These are phyloP conservation scores for Saturnia japonica DNA, from an alignment of 2,888 invertebrate species.

Conservation along the genomic window DNA sequence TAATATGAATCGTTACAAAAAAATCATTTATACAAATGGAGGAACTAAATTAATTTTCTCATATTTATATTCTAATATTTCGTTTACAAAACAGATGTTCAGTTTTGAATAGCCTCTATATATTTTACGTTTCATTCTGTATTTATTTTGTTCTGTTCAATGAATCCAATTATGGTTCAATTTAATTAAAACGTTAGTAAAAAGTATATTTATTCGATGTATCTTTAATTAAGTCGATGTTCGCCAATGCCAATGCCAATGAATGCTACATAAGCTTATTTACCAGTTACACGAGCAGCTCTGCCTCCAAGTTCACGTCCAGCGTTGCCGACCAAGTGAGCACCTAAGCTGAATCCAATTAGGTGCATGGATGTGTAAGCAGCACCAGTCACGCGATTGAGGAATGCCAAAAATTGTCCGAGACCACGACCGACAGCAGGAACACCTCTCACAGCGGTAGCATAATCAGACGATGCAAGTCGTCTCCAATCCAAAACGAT, in stretches of 20 bases:
- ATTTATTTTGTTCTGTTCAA: too few species aligned
- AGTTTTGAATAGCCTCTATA: too few species aligned
- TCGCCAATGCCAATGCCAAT: too few species aligned
- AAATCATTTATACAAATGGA: too few species aligned
- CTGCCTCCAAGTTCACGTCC: constrained; percentile 46
- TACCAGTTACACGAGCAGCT: constrained; percentile 54
- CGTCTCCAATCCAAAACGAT: constrained; percentile 57
- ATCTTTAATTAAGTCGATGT: neutral
- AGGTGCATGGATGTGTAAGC: constrained; percentile 46
- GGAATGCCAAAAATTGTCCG: constrained; percentile 49
- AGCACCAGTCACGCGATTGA: constrained; percentile 40
- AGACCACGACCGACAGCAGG: constrained; percentile 50
- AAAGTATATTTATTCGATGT: neutral
- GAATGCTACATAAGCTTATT: constrained; percentile 15
- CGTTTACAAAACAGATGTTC: too few species aligned
- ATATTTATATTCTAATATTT: too few species aligned
- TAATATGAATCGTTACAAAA: neutral
- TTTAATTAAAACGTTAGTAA: neutral
- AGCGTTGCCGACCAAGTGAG: constrained; percentile 55
- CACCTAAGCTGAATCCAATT: constrained; percentile 58
- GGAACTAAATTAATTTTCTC: too few species aligned
- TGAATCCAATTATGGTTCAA: too few species aligned
- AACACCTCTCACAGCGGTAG: constrained; percentile 47
- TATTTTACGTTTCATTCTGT: too few species aligned
- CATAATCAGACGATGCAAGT: constrained; percentile 45